Percentiles rank a stretch among this genome's conserved stretches.
Conservation (phyloP, 2,113 vertebrate genomes). For the Hydrochoerus hydrochaeris region DNA sequence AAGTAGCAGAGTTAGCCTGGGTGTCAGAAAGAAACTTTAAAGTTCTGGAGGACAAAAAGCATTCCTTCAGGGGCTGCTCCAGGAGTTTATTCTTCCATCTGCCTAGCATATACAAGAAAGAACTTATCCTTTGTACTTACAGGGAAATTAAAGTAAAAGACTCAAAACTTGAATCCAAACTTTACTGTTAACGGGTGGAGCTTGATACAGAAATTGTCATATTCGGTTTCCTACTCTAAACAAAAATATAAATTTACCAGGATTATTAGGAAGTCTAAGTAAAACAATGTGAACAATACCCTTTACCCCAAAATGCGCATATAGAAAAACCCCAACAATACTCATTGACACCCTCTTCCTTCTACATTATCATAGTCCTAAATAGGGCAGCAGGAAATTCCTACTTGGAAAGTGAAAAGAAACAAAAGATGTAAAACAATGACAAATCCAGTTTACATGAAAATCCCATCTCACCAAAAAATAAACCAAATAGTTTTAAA, state of each 20-base stretch:
- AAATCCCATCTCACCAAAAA: neutral
- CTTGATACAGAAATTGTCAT: neutral
- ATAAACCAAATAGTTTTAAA: neutral
- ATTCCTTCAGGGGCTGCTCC: conserved; percentile 53
- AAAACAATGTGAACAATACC: neutral
- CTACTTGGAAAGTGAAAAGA: neutral
- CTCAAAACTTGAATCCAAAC: neutral
- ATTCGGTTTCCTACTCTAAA: neutral
- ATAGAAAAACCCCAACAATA: neutral
- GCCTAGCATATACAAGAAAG: neutral
- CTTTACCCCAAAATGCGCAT: neutral
- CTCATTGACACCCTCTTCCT: neutral
- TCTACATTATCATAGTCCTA: neutral
- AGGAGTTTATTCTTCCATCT: conserved; percentile 34
- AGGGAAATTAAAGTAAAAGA: neutral
- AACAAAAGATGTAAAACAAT: neutral
- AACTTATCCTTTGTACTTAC: neutral
- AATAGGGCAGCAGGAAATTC: neutral
- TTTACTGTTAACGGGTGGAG: neutral
- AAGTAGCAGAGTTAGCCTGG: conserved; percentile 62
- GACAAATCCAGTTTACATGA: neutral
- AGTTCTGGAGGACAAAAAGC: conserved; percentile 53
- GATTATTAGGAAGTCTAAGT: neutral
- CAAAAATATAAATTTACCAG: neutral
- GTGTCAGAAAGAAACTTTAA: conserved; percentile 66